Conservation (phyloP, 2,797 vertebrate genomes). For the Molossus molossus region DNA sequence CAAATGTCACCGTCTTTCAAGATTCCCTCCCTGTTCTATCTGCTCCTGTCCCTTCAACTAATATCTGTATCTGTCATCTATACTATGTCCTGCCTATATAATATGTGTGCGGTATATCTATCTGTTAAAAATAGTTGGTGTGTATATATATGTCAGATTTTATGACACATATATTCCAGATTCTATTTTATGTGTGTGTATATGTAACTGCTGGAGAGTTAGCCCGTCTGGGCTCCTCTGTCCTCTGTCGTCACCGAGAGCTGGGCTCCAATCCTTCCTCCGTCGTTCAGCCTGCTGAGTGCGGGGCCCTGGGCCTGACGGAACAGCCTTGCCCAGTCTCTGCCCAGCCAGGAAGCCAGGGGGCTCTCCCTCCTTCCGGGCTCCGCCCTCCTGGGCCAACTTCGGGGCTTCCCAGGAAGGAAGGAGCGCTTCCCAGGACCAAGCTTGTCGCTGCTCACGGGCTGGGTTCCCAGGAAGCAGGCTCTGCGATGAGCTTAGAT, state of each 20-base stretch:
- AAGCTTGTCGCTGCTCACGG: accelerated
- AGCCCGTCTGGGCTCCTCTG: neutral
- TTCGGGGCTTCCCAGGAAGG: neutral
- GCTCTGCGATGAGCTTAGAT: neutral
- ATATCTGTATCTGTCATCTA: neutral
- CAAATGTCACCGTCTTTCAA: neutral
- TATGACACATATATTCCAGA: neutral
- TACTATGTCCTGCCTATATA: too few relatives aligned
- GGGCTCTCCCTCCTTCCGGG: neutral
- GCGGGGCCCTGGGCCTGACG: neutral
- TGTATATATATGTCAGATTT: neutral
- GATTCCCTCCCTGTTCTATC: neutral
- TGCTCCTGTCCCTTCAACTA: neutral
- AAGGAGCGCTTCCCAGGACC: neutral
- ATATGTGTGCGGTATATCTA: neutral
- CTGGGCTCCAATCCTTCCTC: neutral
- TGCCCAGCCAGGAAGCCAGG: neutral
- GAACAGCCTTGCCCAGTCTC: neutral
- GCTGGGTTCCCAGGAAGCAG: neutral
- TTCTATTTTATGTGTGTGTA: neutral
- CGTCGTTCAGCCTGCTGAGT: neutral
- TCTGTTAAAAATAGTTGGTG: neutral
- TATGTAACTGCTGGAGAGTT: neutral
- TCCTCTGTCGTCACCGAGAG: neutral
- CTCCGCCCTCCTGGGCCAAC: neutral